Base-by-base conservation (phyloP, 1,140 invertebrate genomes). In the Drosophila truncata region DNA sequence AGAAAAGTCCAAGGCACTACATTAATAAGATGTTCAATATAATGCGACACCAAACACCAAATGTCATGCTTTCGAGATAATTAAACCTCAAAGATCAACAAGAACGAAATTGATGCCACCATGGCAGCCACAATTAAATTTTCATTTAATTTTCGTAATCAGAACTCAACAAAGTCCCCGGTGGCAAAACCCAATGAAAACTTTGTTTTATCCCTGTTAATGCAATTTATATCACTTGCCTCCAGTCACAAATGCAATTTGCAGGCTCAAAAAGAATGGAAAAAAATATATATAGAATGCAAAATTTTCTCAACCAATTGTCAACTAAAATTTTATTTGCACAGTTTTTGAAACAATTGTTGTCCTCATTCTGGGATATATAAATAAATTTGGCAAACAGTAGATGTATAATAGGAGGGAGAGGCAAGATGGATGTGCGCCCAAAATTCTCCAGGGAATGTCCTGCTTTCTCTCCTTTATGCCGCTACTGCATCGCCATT, bases 381-480 rank as follows among this genome's bases (percentile, higher is more conserved):
- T 83, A 70, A 88, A 83, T 87, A 80, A 73, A 83, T 80, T 88
- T 78, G 44, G 49, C 80, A 73, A 80, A 77, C 76, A 78, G 35
- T 25, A 62, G 35, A 10, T 37, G 57, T 23, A 37, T 54, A 50
- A 7, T n/a, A 4, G 25, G 27, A 5, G 25, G 13, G 14, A 25
- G 41, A 31, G 31, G 16, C 31, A 23, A 65, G 37, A 59, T 54
- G 60, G 82, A 65, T 82, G 57, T 83, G 59, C 50, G 46, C 27
- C 20, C 47, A 49, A 20, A 49, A 35, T 29, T 44, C 72, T 60
- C 44, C 29, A 69, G 60, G 61, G 67, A 77, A 25, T 44, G 27
- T 31, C 35, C 61, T 33, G 61, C 60, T 18, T 16, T 27, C 13
- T 29, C 20, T 35, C 9, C 25, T 10, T 16, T 11, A n/a, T 13